A percentile compares a stretch with the other conserved stretches of the same genome.
phyloP scores from a whole-genome alignment of 2,888 invertebrate species.

The Drosophila trichaetosa region DNA sequence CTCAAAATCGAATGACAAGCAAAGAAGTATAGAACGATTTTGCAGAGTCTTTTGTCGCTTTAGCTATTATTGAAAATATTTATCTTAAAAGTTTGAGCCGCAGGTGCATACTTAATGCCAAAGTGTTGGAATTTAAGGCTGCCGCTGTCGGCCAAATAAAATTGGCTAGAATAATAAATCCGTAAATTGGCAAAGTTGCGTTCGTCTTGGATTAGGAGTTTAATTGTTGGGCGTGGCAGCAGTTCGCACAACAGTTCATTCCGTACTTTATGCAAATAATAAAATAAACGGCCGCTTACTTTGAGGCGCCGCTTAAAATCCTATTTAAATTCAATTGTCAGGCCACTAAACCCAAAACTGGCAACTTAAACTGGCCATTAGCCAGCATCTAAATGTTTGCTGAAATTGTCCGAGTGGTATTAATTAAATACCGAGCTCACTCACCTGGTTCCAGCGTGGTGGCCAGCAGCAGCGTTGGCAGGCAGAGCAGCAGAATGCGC shows the following conservation, averaged over 20 bases:
- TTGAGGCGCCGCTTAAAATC: slow-evolving; percentile 54
- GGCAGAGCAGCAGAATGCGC: slow-evolving; percentile 85
- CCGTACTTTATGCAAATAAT: slow-evolving; percentile 59
- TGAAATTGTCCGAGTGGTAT: slow-evolving; percentile 32
- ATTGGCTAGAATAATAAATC: slow-evolving; percentile 73
- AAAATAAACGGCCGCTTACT: slow-evolving; percentile 65
- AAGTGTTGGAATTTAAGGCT: slow-evolving; percentile 47
- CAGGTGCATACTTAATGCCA: slow-evolving; percentile 66
- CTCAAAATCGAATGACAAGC: slow-evolving; percentile 68
- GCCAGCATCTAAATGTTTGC: slow-evolving; percentile 10
- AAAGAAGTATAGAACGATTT: slow-evolving; percentile 43
- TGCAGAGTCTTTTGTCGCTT: slow-evolving; percentile 8
- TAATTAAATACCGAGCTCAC: slow-evolving; percentile 71
- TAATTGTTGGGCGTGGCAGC: slow-evolving; percentile 38
- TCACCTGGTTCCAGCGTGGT: slow-evolving; percentile 85
- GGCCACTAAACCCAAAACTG: slow-evolving; percentile 43
- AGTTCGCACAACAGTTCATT: slow-evolving; percentile 12
- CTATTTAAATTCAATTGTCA: slow-evolving; percentile 71
- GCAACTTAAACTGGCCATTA: slow-evolving; percentile 14
- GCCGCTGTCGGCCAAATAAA: slow-evolving; percentile 57
- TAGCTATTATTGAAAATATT: slow-evolving; percentile 64
- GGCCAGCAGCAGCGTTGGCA: slow-evolving; percentile 85
- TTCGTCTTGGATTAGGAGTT: slow-evolving; percentile 33
- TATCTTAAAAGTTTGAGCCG: slow-evolving; percentile 63
- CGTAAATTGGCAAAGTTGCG: slow-evolving; percentile 76